Conservation (phyloP, 2,797 vertebrate genomes). For the Scomberomorus guttatus region DNA sequence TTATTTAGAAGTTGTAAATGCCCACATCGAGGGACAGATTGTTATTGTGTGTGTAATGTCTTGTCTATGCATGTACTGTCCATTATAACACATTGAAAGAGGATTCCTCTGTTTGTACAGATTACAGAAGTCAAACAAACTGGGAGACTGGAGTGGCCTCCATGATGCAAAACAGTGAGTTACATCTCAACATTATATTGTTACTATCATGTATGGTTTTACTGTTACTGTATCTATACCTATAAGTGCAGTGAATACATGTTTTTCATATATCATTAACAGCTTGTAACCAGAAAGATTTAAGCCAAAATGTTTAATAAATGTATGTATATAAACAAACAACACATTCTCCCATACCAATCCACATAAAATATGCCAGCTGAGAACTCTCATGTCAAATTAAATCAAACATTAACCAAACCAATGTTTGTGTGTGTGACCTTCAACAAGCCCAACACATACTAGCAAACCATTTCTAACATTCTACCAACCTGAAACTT, state of each 20-base stretch:
- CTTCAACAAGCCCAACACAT: not conserved
- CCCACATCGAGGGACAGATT: not conserved
- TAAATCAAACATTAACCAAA: too few species aligned
- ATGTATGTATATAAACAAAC: not conserved
- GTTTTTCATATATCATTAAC: not conserved
- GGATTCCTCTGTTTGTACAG: slow-evolving; percentile 78
- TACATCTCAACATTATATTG: slow-evolving; percentile 31
- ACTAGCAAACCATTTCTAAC: not conserved
- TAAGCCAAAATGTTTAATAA: not conserved
- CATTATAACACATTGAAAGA: not conserved
- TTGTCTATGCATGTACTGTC: not conserved
- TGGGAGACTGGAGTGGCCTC: slow-evolving; percentile 89
- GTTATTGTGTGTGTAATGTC: not conserved
- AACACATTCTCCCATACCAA: too few species aligned
- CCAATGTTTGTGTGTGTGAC: too few species aligned
- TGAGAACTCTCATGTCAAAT: not conserved
- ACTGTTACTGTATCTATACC: not conserved
- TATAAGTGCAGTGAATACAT: not conserved
- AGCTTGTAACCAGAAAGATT: not conserved
- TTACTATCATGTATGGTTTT: not conserved
- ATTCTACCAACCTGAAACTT: not conserved
- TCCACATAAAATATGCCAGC: not conserved
- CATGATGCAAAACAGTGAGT: slow-evolving; percentile 98
- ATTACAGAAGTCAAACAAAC: slow-evolving; percentile 88
- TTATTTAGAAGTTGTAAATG: too few species aligned